Evolutionary conservation across 2,797 vertebrate species (phyloP).

Genomic region (Artibeus jamaicensis): DNA sequence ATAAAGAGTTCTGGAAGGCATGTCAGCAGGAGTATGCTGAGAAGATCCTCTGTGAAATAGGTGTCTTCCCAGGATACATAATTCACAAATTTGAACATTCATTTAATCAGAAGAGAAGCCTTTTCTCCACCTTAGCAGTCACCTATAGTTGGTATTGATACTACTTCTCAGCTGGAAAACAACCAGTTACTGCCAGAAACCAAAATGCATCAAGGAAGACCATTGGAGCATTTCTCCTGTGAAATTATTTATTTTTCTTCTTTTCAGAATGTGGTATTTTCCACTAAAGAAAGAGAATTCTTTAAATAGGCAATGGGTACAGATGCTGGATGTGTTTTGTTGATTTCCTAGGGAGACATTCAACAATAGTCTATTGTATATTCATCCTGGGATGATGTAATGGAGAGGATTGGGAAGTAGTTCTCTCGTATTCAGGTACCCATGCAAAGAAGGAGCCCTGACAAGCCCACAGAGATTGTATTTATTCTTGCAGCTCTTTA

Average conservation of each 20-base stretch:
- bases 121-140: neutral
- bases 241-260: neutral
- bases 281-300: neutral
- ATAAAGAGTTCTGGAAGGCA: neutral
- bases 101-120: neutral
- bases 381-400: neutral
- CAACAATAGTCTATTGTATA: neutral
- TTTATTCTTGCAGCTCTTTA: neutral
- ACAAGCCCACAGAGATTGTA: neutral
- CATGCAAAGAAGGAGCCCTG: neutral
- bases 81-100: neutral
- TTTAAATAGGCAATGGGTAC: neutral
- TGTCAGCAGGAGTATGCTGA: no score
- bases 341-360: conserved; percentile 3
- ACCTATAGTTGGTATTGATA: neutral
- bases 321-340: neutral
- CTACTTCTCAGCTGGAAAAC: neutral
- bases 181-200: no score
- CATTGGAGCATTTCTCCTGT: neutral
- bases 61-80: neutral
- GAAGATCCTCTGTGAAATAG: neutral
- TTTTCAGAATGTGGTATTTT: neutral
- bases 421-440: neutral
- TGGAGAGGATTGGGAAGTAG: neutral
- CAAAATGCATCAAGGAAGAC: neutral